Evolutionary conservation across 2,888 invertebrate genomes (phyloP).

Genomic region (Dermolepida albohirtum): DNA sequence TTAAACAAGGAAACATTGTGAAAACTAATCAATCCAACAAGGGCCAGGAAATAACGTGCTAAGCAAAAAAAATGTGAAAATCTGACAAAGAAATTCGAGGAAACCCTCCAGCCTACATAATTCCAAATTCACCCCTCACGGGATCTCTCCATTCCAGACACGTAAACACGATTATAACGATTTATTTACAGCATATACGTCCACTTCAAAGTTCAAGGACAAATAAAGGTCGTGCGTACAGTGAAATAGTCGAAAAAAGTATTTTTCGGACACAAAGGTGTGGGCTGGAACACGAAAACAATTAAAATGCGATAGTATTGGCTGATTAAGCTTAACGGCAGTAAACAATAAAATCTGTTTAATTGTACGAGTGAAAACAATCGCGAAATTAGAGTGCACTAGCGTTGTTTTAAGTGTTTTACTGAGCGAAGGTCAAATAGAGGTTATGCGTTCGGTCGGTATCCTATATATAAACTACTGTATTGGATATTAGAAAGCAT

Average conservation of each 20-base stretch:
- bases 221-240: slow-evolving; percentile 21
- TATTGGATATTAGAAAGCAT: slow-evolving; percentile 17
- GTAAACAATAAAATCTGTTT: slow-evolving; percentile 39
- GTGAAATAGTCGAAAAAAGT: background rate
- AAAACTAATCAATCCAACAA: slow-evolving; percentile 14
- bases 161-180: slow-evolving; percentile 37
- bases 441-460: slow-evolving; percentile 30
- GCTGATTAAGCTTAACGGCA: slow-evolving; percentile 27
- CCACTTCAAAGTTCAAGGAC: slow-evolving; percentile 36
- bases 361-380: slow-evolving; percentile 29
- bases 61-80: slow-evolving; percentile 11
- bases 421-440: slow-evolving; percentile 38
- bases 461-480: slow-evolving; percentile 9
- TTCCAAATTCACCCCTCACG: slow-evolving; percentile 31
- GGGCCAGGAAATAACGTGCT: background rate
- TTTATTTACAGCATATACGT: slow-evolving; percentile 37
- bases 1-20: background rate
- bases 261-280: background rate
- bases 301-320: slow-evolving; percentile 34
- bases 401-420: slow-evolving; percentile 35
- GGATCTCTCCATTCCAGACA: slow-evolving; percentile 24
- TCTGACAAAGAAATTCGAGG: slow-evolving; percentile 24
- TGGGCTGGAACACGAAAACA: slow-evolving; percentile 13
- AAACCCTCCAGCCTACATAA: slow-evolving; percentile 19
- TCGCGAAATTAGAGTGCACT: slow-evolving; percentile 34